These are phyloP conservation scores for Prunella strophiata DNA, from an alignment of 2,797 vertebrate genomes.

Conservation along the genomic window DNA sequence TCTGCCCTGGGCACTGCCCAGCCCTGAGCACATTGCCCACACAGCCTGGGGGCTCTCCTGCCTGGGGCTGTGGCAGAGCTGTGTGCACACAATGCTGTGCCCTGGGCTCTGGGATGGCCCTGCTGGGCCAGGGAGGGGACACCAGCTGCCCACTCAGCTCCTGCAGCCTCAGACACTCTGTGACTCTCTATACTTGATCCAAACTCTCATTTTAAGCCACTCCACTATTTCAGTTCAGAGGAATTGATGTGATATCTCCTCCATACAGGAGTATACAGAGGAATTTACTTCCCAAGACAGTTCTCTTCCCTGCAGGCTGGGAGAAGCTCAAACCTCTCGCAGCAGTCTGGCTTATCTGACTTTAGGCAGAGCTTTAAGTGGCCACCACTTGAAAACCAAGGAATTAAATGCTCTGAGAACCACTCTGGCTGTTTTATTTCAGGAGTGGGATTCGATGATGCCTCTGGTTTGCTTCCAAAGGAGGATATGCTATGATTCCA, in stretches of 20 bases:
- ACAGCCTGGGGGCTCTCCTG: background rate
- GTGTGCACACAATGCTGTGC: background rate
- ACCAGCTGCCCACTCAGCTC: background rate
- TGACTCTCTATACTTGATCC: background rate
- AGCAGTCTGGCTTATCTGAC: accelerated
- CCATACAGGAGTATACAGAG: background rate
- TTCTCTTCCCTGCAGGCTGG: background rate
- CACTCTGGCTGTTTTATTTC: background rate
- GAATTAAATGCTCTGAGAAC: background rate
- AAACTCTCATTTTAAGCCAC: background rate
- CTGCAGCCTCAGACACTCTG: accelerated
- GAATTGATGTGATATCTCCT: background rate
- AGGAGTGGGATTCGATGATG: background rate
- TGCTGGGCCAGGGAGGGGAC: background rate
- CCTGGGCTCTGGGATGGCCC: background rate
- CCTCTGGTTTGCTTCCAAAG: background rate
- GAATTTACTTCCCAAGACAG: background rate
- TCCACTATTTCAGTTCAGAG: background rate
- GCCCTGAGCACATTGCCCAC: background rate
- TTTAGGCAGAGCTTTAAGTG: background rate
- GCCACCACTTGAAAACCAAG: accelerated
- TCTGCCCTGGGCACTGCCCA: background rate
- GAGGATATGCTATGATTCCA: background rate
- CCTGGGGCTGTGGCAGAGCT: background rate
- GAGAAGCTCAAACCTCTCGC: background rate